Conservation (phyloP, 1,140 invertebrate genomes). For the silkworm (Bombyx mori) region DNA sequence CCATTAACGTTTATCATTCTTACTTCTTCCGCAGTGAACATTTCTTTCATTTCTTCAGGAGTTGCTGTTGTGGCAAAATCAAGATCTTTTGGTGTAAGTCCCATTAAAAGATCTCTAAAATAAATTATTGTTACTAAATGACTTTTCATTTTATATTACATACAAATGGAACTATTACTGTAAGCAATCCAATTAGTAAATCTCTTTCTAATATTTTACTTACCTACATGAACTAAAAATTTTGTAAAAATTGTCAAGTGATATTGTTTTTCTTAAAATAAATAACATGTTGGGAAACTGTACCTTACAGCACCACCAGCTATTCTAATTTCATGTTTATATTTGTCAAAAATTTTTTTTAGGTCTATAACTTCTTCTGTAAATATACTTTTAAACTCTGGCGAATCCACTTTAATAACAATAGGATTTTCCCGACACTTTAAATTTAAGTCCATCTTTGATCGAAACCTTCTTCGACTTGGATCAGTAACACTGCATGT, state of each 20-base stretch:
- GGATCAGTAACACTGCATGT: constrained; percentile 21
- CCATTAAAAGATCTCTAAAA: constrained; percentile 91
- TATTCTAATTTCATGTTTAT: constrained; percentile 90
- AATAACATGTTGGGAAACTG: background rate
- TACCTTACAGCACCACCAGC: constrained; percentile 94
- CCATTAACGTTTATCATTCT: constrained; percentile 95
- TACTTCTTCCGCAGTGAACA: constrained; percentile 90
- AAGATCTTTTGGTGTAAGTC: constrained; percentile 88
- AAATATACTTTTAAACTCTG: constrained; percentile 86
- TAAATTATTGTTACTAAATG: constrained; percentile 10
- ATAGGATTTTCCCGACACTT: constrained; percentile 76
- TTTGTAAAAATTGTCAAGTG: background rate
- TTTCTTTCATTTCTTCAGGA: constrained; percentile 95
- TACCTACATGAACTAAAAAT: background rate
- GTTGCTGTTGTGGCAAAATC: constrained; percentile 99
- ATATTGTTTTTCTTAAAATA: background rate
- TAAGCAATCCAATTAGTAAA: no score
- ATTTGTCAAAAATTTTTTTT: constrained; percentile 82
- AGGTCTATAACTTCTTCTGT: constrained; percentile 83
- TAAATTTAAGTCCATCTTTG: constrained; percentile 55
- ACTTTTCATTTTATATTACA: background rate
- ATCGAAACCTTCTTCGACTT: constrained; percentile 21
- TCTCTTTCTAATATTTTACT: no score
- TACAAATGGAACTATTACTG: no score
- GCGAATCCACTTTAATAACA: constrained; percentile 78